Base-by-base conservation (phyloP, 2,797 vertebrate genomes). In the Acipenser oxyrinchus region DNA sequence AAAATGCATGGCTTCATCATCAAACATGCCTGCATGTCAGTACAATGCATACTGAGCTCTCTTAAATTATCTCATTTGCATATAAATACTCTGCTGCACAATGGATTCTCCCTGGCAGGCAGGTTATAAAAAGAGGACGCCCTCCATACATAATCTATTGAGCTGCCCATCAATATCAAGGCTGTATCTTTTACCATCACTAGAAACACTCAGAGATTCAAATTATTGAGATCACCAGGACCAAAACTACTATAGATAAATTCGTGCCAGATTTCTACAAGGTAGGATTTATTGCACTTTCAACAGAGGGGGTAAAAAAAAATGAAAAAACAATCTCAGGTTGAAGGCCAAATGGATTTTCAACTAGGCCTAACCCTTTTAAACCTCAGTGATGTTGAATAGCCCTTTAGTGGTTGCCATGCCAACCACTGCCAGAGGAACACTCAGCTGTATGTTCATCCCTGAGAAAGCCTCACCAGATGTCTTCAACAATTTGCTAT, bases 401-500 rank as follows among this genome's bases (percentile, higher is more conserved):
- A 91, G 92, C 91, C 91, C 92, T 86, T 95, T 92, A 89, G 90
- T 82, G 84, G 95, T 99, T 97, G 92, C 93, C 91, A 97, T 97
- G 93, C 91, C 95, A 96, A 98, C 95, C 78, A 84, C 89, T 87
- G 92, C 88, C 88, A 92, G 85, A 93, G 91, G 92, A 91, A 94
- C 92, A 93, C 89, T 93, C 86, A 88, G 85, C 86, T 79, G 88
- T 82, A 84, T 84, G 87, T 87, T 89, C 87, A 89, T 94, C 87
- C 83, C 83, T 86, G 86, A 92, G 91, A 96, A 95, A 94, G 91
- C 92, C 89, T 93, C 89, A 90, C 91, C 93, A 95, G 95, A 97
- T 97, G 93, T 96, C 94, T 95, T 94, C 95, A 95, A 94, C 93
- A 94, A 97, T 96, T 96, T 95, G 86, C 89, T 90, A 88, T 92